A percentile compares a stretch with the other conserved stretches of the same genome.
Evolutionary conservation across 2,888 invertebrate genomes (phyloP).

Genomic region (Luffia ferchaultella): DNA sequence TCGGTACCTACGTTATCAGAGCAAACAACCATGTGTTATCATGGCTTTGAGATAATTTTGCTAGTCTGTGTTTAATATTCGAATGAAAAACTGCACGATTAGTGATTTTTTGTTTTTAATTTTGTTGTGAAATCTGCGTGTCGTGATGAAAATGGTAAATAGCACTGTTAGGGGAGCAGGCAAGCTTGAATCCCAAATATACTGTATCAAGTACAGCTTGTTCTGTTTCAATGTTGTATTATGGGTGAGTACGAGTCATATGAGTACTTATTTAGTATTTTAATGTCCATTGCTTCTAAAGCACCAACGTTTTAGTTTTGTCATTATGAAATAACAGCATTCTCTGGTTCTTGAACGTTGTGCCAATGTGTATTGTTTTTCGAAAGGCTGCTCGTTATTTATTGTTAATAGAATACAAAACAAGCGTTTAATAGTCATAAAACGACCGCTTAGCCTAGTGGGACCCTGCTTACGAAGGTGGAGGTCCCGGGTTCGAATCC

Average conservation of each 20-base stretch:
- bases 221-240: conserved; percentile 82
- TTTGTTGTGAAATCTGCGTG: not conserved
- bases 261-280: too few relatives aligned
- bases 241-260: conserved; percentile 70
- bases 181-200: conserved; percentile 78
- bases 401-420: too few relatives aligned
- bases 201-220: conserved; percentile 81
- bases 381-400: too few relatives aligned
- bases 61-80: not conserved
- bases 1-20: conserved; percentile 42
- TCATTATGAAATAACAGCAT: too few relatives aligned
- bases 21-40: conserved; percentile 31
- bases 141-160: conserved; percentile 19
- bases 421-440: too few relatives aligned
- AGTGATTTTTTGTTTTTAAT: not conserved
- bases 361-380: too few relatives aligned
- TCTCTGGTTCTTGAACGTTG: too few relatives aligned
- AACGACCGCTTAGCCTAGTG: too few relatives aligned
- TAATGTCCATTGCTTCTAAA: too few relatives aligned
- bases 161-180: conserved; percentile 61
- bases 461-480: too few relatives aligned
- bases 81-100: not conserved
- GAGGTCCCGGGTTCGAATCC: too few relatives aligned
- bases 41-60: not conserved
- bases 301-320: too few relatives aligned